These are phyloP conservation scores for Gila orcuttii DNA, from an alignment of 2,113 vertebrate species.

Conservation along the genomic window DNA sequence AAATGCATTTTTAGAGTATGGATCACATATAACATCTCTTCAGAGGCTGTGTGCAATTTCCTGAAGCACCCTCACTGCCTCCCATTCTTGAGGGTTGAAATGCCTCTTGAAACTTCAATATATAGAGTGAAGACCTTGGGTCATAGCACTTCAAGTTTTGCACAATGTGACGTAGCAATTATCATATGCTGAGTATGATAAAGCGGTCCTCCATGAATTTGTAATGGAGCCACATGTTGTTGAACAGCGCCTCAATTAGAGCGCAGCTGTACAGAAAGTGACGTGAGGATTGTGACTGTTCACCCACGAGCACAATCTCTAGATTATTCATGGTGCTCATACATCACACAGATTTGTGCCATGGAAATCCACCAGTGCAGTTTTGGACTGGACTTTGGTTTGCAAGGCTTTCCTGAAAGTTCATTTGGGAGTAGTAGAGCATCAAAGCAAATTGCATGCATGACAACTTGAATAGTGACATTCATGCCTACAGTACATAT, in stretches of 20 bases:
- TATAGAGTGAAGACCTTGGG: not conserved
- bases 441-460: not conserved
- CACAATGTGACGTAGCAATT: not conserved
- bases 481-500: too few species aligned
- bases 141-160: not conserved
- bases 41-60: not conserved
- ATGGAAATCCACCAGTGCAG: not conserved
- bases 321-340: constrained; percentile 20
- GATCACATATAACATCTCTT: not conserved
- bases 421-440: not conserved
- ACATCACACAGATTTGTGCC: not conserved
- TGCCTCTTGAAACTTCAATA: not conserved
- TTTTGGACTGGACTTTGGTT: not conserved
- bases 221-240: constrained; percentile 33
- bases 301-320: not conserved
- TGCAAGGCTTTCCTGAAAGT: not conserved
- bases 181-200: constrained; percentile 15
- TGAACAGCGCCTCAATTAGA: constrained; percentile 9
- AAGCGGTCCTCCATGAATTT: constrained; percentile 27
- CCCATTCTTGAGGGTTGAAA: not conserved
- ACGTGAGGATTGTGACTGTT: not conserved
- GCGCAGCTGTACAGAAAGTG: not conserved
- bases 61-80: not conserved
- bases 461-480: not conserved
- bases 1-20: not conserved